Conservation (phyloP, 37 sponge, comb jelly and placozoan species). For the Tethya wilhelma region DNA sequence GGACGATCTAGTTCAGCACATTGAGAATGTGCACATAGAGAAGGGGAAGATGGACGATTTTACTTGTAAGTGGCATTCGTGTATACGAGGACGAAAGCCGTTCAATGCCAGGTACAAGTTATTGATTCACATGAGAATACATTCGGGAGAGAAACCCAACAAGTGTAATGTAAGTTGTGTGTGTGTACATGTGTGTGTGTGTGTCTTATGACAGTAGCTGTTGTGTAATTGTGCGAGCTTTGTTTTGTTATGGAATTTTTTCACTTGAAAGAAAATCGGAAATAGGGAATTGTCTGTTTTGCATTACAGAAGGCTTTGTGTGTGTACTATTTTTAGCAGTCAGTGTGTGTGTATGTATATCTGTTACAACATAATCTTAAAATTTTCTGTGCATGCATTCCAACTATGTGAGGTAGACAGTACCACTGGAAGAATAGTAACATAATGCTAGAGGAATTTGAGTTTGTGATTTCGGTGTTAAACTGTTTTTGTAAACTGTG, state of each 20-base stretch:
- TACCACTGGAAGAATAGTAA: too few species aligned
- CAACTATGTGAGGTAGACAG: too few species aligned
- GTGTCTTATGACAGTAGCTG: too few species aligned
- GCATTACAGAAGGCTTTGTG: too few species aligned
- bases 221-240: neutral
- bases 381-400: too few species aligned
- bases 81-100: constrained; percentile 78
- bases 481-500: too few species aligned
- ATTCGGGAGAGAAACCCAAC: constrained; percentile 96
- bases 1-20: constrained; percentile 86
- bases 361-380: too few species aligned
- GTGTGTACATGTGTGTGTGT: too few species aligned
- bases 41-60: constrained; percentile 74
- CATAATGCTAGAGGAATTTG: too few species aligned
- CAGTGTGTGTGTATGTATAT: too few species aligned
- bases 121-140: constrained; percentile 93
- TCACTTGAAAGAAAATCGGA: neutral
- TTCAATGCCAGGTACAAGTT: constrained; percentile 97
- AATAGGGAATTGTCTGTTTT: too few species aligned
- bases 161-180: constrained; percentile 91
- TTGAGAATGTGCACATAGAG: constrained; percentile 85
- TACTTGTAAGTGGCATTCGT: constrained; percentile 79
- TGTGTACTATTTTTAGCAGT: neutral
- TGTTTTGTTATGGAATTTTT: neutral
- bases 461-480: too few species aligned